phyloP scores from a whole-genome alignment of 2,797 vertebrate genomes.

The Characodon lateralis region DNA sequence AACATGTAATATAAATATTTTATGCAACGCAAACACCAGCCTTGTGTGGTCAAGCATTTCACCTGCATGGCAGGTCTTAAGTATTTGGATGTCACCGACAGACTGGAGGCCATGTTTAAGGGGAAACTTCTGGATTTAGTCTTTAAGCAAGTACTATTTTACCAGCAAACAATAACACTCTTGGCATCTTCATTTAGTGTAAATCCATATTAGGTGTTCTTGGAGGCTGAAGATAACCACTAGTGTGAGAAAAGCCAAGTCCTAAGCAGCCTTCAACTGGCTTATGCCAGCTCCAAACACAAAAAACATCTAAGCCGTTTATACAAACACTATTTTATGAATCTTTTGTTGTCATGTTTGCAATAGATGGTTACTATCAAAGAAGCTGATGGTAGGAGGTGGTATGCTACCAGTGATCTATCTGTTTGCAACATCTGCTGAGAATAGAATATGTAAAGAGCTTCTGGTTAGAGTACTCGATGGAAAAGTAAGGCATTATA shows the following conservation, averaged over 20 bases:
- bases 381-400: neutral
- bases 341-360: neutral
- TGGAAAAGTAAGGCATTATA: neutral
- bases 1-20: neutral
- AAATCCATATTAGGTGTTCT: neutral
- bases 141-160: too few relatives aligned
- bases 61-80: neutral
- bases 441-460: neutral
- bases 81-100: neutral
- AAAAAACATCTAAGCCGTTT: neutral
- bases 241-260: neutral
- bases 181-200: neutral
- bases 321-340: neutral
- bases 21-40: neutral
- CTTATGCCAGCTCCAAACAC: neutral
- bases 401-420: neutral
- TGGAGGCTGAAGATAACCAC: neutral
- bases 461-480: neutral
- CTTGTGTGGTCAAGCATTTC: too few relatives aligned
- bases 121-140: neutral
- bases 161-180: neutral
- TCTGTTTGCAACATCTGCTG: neutral
- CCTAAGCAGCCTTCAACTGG: too few relatives aligned
- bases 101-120: neutral
- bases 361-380: neutral